These are phyloP conservation scores for Octonoba sinensis DNA, from an alignment of 2,888 invertebrate species.

Conservation along the genomic window DNA sequence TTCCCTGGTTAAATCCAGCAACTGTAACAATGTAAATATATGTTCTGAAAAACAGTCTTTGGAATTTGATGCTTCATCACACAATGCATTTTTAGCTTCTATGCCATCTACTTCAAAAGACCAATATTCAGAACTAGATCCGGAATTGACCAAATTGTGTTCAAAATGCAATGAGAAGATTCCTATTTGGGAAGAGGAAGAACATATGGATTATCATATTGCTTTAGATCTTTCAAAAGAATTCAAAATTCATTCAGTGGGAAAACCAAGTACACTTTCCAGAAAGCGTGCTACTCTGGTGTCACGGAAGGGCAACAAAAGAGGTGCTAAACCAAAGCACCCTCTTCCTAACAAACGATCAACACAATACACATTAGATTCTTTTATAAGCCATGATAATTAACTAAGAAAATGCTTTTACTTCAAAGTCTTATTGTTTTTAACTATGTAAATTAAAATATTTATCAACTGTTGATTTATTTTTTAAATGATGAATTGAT, in stretches of 20 bases:
- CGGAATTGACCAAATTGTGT: conserved; percentile 73
- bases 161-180: conserved; percentile 79
- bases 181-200: conserved; percentile 76
- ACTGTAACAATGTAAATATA: background rate
- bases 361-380: conserved; percentile 50
- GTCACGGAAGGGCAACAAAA: conserved; percentile 13
- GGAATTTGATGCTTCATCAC: background rate
- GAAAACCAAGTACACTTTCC: background rate
- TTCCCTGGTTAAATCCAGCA: background rate
- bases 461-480: background rate
- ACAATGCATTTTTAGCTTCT: background rate
- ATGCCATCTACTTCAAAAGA: background rate
- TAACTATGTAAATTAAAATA: background rate
- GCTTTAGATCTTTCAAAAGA: conserved; percentile 82
- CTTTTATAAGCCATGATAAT: conserved; percentile 35
- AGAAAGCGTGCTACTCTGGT: background rate
- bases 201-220: conserved; percentile 88
- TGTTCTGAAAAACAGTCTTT: background rate
- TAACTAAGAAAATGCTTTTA: too few relatives aligned
- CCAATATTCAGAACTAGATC: conserved; percentile 21
- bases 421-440: background rate
- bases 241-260: conserved; percentile 3
- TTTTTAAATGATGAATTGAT: too few relatives aligned
- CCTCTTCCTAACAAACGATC: conserved; percentile 6
- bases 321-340: conserved; percentile 28